Percentiles rank a stretch among this genome's conserved stretches.
Conservation (phyloP, 2,888 invertebrate genomes). For the Fragum sueziense region DNA sequence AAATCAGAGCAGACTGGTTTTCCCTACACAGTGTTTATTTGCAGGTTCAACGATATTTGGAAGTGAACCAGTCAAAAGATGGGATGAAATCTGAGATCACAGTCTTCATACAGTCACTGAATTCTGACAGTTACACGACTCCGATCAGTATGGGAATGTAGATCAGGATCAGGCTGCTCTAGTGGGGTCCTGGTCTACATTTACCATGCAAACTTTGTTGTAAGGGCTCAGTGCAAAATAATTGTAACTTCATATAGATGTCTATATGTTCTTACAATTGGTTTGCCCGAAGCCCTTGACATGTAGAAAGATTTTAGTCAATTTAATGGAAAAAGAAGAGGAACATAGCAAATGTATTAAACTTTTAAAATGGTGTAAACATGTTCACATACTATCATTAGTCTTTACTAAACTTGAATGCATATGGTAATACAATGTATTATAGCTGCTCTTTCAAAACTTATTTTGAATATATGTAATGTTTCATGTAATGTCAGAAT, state of each 20-base stretch:
- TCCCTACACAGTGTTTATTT: slow-evolving; percentile 25
- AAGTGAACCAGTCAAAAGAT: not conserved
- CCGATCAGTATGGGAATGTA: slow-evolving; percentile 8
- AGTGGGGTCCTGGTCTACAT: not conserved
- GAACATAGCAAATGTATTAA: too few species aligned
- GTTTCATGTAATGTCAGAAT: slow-evolving; percentile 2
- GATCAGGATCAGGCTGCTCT: not conserved
- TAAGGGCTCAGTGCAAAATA: too few species aligned
- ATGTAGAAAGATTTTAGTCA: too few species aligned
- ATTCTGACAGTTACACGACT: slow-evolving; percentile 10
- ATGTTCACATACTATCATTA: too few species aligned
- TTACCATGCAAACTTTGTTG: not conserved
- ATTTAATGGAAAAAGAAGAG: too few species aligned
- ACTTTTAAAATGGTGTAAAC: too few species aligned
- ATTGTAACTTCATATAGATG: too few species aligned
- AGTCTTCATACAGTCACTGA: not conserved
- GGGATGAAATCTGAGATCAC: slow-evolving; percentile 7
- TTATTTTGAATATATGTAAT: not conserved
- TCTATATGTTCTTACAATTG: too few species aligned
- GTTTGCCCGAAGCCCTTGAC: too few species aligned
- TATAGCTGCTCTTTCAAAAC: too few species aligned
- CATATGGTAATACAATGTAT: too few species aligned
- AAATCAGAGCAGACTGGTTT: slow-evolving; percentile 14
- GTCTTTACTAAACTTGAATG: too few species aligned
- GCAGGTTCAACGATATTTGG: slow-evolving; percentile 22